These are phyloP conservation scores for Microcebus jonahi DNA, from an alignment of 2,113 vertebrate genomes.

Conservation along the genomic window DNA sequence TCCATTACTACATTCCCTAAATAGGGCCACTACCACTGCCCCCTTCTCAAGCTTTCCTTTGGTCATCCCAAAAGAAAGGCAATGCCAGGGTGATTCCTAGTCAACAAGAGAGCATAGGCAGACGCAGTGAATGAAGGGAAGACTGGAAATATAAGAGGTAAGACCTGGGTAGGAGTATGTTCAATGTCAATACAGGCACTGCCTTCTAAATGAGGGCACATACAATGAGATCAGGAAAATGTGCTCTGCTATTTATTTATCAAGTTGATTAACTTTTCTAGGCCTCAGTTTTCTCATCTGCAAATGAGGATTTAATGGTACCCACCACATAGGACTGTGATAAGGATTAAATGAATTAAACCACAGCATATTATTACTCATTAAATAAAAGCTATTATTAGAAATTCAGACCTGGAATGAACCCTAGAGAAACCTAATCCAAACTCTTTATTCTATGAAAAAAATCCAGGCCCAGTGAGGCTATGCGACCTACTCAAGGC, in stretches of 20 bases:
- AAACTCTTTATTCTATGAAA: neutral
- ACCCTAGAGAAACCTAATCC: neutral
- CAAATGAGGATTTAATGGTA: neutral
- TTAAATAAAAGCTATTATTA: constrained; percentile 44
- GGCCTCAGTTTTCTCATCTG: constrained; percentile 21
- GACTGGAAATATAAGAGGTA: neutral
- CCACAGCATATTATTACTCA: neutral
- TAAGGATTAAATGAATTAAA: neutral
- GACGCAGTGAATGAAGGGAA: neutral
- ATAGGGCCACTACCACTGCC: neutral
- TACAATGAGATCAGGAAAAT: neutral
- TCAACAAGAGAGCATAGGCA: neutral
- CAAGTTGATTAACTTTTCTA: neutral
- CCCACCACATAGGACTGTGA: neutral
- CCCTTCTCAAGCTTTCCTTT: neutral
- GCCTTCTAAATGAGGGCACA: neutral
- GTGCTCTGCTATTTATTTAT: neutral
- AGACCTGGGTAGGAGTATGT: neutral
- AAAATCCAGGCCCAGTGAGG: neutral
- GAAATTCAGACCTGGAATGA: constrained; percentile 41
- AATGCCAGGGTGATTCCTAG: neutral
- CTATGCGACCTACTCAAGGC: neutral
- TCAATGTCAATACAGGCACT: neutral
- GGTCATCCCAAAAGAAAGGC: neutral
- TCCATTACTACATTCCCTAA: neutral